Conservation (phyloP, 2,888 invertebrate species). For the Drosophila longiperda region DNA sequence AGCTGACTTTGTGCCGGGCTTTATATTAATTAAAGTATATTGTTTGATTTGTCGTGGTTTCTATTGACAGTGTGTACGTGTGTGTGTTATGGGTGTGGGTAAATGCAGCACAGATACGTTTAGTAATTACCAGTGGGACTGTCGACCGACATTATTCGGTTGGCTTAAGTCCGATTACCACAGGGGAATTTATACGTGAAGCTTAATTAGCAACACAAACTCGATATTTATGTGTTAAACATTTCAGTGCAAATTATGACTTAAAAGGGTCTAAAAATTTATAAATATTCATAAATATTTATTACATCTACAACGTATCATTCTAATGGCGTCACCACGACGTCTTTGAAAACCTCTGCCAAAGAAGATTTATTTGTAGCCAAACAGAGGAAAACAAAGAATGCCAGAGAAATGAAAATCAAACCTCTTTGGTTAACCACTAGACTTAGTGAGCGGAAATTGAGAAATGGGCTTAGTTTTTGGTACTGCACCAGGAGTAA, state of each 20-base stretch:
- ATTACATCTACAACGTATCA: not conserved
- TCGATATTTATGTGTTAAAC: slow-evolving; percentile 20
- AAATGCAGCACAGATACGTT: not conserved
- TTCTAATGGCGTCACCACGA: slow-evolving; percentile 29
- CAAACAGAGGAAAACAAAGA: not conserved
- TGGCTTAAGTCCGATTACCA: slow-evolving; percentile 50
- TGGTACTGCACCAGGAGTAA: slow-evolving; percentile 11
- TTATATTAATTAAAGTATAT: slow-evolving; percentile 75
- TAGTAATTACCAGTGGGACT: slow-evolving; percentile 33
- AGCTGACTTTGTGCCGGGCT: slow-evolving; percentile 47
- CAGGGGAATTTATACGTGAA: slow-evolving; percentile 41
- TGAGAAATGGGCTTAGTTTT: slow-evolving; percentile 70
- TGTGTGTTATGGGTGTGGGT: not conserved
- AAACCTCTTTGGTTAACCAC: slow-evolving; percentile 50
- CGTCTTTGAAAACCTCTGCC: slow-evolving; percentile 17
- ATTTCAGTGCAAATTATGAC: slow-evolving; percentile 38
- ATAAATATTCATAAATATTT: slow-evolving; percentile 27
- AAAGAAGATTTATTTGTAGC: slow-evolving; percentile 23
- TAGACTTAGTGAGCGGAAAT: slow-evolving; percentile 69
- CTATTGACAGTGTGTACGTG: not conserved
- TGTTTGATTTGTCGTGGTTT: slow-evolving; percentile 58
- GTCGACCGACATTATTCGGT: slow-evolving; percentile 19
- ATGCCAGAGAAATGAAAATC: slow-evolving; percentile 14
- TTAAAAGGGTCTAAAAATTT: slow-evolving; percentile 14
- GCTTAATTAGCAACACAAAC: slow-evolving; percentile 48